These are phyloP conservation scores for Sebastes trivittatus DNA, from an alignment of 2,797 vertebrate genomes.

Conservation along the genomic window DNA sequence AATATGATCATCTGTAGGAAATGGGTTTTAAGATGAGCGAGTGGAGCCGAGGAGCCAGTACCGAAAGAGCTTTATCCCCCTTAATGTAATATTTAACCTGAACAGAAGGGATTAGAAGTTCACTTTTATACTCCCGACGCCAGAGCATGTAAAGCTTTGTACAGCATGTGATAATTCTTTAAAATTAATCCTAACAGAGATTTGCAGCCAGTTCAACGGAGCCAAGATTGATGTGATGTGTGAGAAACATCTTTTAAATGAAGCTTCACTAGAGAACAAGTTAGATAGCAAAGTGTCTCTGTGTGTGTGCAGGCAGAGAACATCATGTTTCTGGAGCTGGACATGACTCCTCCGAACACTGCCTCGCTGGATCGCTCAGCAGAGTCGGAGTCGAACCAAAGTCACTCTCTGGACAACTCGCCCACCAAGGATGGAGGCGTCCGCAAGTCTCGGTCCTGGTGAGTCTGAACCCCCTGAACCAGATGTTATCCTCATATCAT, in stretches of 20 bases:
- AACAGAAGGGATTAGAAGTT: not conserved
- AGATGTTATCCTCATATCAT: not conserved
- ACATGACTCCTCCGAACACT: conserved; percentile 88
- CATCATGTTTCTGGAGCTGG: conserved; percentile 94
- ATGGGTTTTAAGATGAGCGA: not conserved
- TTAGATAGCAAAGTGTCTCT: not conserved
- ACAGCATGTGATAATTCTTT: not conserved
- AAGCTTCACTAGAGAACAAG: not conserved
- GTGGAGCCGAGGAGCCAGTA: not conserved
- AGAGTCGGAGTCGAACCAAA: conserved; percentile 83
- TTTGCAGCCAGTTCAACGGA: not conserved
- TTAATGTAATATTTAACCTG: not conserved
- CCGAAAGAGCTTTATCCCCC: not conserved
- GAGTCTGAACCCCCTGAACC: conserved; percentile 13
- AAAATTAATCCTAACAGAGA: not conserved
- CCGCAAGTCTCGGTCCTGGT: conserved; percentile 93
- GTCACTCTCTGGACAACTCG: conserved; percentile 83
- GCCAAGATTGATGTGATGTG: not conserved
- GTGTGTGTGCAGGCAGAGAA: conserved; percentile 89
- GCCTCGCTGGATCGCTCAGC: conserved; percentile 83
- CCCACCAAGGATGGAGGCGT: conserved; percentile 84
- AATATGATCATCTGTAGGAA: not conserved
- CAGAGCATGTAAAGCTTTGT: not conserved
- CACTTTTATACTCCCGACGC: not conserved
- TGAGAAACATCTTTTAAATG: not conserved